These are phyloP conservation scores for Drosophila lini DNA, from an alignment of 1,140 invertebrate species.

Conservation along the genomic window DNA sequence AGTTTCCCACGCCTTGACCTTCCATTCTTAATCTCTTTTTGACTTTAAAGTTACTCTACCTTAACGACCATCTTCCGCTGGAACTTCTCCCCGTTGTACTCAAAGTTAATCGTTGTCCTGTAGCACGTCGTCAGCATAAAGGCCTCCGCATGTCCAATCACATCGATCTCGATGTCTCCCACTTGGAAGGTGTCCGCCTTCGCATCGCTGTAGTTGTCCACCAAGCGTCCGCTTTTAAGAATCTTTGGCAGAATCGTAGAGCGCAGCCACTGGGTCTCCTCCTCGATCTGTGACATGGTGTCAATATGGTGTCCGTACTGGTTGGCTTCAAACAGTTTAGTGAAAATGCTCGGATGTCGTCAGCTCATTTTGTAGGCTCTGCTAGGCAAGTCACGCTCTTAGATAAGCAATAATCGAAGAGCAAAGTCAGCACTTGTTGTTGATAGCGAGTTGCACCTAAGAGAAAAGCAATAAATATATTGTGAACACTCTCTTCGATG, in stretches of 20 bases:
- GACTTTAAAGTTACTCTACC: slow-evolving; percentile 26
- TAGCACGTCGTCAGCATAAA: slow-evolving; percentile 77
- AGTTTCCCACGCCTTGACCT: not conserved
- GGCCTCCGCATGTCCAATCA: slow-evolving; percentile 66
- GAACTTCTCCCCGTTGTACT: slow-evolving; percentile 32
- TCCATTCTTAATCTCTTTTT: not conserved
- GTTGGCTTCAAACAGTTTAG: not conserved
- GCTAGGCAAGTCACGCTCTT: not conserved
- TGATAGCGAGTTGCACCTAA: not conserved
- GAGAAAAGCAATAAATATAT: not conserved
- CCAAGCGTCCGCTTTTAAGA: slow-evolving; percentile 41
- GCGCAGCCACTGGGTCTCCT: slow-evolving; percentile 56
- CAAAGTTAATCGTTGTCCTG: slow-evolving; percentile 45
- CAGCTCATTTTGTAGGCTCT: not conserved
- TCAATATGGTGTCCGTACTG: not conserved
- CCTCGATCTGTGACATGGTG: slow-evolving; percentile 47
- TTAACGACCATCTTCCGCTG: slow-evolving; percentile 65
- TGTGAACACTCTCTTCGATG: not conserved
- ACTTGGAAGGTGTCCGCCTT: slow-evolving; percentile 45
- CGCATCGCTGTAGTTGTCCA: slow-evolving; percentile 43
- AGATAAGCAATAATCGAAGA: not conserved
- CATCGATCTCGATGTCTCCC: slow-evolving; percentile 44
- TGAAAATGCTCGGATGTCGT: not conserved
- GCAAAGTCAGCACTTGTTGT: not conserved
- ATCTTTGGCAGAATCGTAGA: slow-evolving; percentile 45